phyloP scores from a whole-genome alignment of 2,113 vertebrate species.

The Microtus montanus region DNA sequence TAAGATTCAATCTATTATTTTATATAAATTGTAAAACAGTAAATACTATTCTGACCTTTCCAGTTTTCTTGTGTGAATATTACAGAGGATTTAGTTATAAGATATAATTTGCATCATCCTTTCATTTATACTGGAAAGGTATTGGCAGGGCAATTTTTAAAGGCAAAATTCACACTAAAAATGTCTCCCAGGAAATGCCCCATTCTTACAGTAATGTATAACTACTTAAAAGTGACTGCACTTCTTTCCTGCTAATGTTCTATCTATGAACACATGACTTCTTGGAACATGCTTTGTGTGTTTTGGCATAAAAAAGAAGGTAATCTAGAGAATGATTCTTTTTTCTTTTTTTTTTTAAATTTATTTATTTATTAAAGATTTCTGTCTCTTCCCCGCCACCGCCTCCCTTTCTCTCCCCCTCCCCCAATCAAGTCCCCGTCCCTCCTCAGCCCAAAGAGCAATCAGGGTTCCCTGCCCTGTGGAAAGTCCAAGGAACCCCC shows the following conservation, averaged over 20 bases:
- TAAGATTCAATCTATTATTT: constrained; percentile 50
- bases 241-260: neutral
- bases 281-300: neutral
- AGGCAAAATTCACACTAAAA: neutral
- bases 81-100: constrained; percentile 30
- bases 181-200: neutral
- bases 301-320: neutral
- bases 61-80: constrained; percentile 49
- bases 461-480: too few relatives aligned
- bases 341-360: neutral
- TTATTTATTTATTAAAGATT: too few relatives aligned
- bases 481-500: too few relatives aligned
- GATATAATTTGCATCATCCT: constrained; percentile 30
- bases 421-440: too few relatives aligned
- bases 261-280: neutral
- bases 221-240: neutral
- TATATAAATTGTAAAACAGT: constrained; percentile 52
- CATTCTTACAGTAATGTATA: neutral
- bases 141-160: constrained; percentile 28
- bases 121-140: neutral
- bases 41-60: constrained; percentile 62
- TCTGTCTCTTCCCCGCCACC: too few relatives aligned
- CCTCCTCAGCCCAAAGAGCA: too few relatives aligned
- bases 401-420: too few relatives aligned
- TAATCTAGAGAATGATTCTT: neutral